A percentile compares a stretch with the other conserved stretches of the same genome.
Conservation (phyloP, 2,888 invertebrate genomes). For the Nudaria mundana region DNA sequence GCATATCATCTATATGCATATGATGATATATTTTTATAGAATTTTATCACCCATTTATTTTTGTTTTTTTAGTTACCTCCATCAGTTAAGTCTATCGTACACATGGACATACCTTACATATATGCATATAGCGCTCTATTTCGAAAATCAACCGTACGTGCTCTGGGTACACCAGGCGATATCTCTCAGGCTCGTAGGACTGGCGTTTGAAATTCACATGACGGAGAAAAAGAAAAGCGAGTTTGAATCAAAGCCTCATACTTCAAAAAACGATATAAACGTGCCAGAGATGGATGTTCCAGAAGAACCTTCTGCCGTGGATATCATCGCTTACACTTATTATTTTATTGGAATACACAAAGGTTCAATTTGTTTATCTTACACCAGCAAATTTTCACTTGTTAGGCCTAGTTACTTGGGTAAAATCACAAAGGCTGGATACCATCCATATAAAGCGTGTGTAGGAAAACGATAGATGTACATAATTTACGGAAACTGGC, state of each 20-base stretch:
- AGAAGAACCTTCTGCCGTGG: slow-evolving; percentile 72
- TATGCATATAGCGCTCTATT: slow-evolving; percentile 85
- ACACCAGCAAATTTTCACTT: too few species aligned
- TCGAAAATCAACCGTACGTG: slow-evolving; percentile 82
- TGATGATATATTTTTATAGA: neutral
- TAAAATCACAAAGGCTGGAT: too few species aligned
- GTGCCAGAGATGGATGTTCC: slow-evolving; percentile 14
- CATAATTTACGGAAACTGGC: too few species aligned
- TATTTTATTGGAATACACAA: slow-evolving; percentile 92
- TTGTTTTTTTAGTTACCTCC: slow-evolving; percentile 83
- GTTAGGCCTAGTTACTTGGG: too few species aligned
- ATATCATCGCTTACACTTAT: slow-evolving; percentile 89
- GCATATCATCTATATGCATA: too few species aligned
- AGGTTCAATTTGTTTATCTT: slow-evolving; percentile 67
- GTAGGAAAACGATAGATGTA: too few species aligned
- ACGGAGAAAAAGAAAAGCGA: slow-evolving; percentile 37
- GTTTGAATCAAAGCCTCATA: slow-evolving; percentile 26
- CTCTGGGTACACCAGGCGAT: slow-evolving; percentile 91
- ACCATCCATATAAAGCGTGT: too few species aligned
- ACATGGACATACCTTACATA: slow-evolving; percentile 90
- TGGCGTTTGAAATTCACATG: slow-evolving; percentile 88
- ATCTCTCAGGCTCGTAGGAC: slow-evolving; percentile 89
- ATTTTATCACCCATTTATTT: neutral
- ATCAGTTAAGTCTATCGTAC: slow-evolving; percentile 85
- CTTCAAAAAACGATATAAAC: slow-evolving; percentile 16